Conservation (phyloP, 1,140 invertebrate genomes). For the Philopotamus ludificatus region DNA sequence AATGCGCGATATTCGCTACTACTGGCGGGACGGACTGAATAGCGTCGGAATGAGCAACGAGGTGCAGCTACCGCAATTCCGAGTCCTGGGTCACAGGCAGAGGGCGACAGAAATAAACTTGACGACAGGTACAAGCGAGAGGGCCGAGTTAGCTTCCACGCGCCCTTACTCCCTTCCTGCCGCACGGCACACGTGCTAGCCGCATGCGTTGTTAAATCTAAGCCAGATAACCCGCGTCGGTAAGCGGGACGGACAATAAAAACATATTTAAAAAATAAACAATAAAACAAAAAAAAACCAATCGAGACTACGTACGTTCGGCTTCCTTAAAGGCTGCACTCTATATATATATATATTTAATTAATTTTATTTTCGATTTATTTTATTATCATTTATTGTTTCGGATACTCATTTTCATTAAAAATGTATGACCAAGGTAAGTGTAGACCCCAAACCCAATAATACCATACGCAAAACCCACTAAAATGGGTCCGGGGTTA, state of each 20-base stretch:
- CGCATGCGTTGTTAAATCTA: neutral
- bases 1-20: constrained; percentile 96
- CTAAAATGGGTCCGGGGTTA: constrained; percentile 65
- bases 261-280: neutral
- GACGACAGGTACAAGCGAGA: constrained; percentile 78
- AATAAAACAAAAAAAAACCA: constrained; percentile 50
- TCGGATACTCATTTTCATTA: neutral
- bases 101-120: constrained; percentile 88
- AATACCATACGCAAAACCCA: constrained; percentile 61
- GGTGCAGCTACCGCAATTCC: constrained; percentile 92
- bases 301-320: constrained; percentile 43
- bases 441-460: constrained; percentile 54
- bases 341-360: constrained; percentile 2
- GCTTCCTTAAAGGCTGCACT: constrained; percentile 33
- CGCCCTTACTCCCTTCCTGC: constrained; percentile 44
- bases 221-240: too few relatives aligned
- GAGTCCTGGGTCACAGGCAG: constrained; percentile 89
- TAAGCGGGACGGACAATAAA: neutral
- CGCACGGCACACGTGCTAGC: constrained; percentile 46
- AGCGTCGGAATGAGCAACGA: constrained; percentile 89
- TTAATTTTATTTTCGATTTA: neutral
- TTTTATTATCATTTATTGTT: constrained; percentile 9
- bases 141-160: constrained; percentile 14
- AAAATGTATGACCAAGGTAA: constrained; percentile 46
- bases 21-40: constrained; percentile 85